Base-by-base conservation (phyloP, 2,888 invertebrate species). In the Drosophila meridionalis region DNA sequence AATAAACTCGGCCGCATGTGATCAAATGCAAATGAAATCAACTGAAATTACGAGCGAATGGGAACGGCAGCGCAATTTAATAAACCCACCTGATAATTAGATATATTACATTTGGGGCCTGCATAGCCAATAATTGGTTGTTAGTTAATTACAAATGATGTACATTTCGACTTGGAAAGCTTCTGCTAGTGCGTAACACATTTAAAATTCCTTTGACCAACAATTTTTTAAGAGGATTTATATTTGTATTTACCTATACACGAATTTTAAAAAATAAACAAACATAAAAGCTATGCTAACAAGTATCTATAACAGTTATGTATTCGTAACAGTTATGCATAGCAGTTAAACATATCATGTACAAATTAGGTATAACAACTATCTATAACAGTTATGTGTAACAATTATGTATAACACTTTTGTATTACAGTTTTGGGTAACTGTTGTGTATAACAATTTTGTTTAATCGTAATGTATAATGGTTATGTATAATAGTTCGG, bases 1-100 rank as follows among this genome's bases (percentile, higher is more conserved):
- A 61, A 43, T 1, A 3, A 48, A 43, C 47, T 3, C 58, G 30
- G 45, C 36, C 42, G 11, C 64, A 58, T 28, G 32, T 34, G 50
- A 65, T 65, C 34, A 60, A 38, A 47, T 58, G 12, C 4, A 47
- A 20, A 53, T 53, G 42, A 65, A 73, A 47, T 60, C 8, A 48
- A 61, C 57, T 40, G 9, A 53, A 61, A 67, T 72, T 43, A 30
- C 4, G n/a, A 11, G 28, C 30, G 47, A 70, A 66, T 73, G 50
- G 48, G 42, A 6, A 47, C 40, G 9, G 47, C 8, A n/a, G 30
- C 12, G 20, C n/a, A 47, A 57, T 36, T n/a, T 48, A 57, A 77
- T 53, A 45, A 60, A 40, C 45, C 59, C 30, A 42, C 40, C 20
- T 50, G 57, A 43, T 74, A 68, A 67, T 61, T 50, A 55, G 26